These are phyloP conservation scores for Stomatorhinus ivindoensis DNA, from an alignment of 2,113 vertebrate species.

Conservation along the genomic window DNA sequence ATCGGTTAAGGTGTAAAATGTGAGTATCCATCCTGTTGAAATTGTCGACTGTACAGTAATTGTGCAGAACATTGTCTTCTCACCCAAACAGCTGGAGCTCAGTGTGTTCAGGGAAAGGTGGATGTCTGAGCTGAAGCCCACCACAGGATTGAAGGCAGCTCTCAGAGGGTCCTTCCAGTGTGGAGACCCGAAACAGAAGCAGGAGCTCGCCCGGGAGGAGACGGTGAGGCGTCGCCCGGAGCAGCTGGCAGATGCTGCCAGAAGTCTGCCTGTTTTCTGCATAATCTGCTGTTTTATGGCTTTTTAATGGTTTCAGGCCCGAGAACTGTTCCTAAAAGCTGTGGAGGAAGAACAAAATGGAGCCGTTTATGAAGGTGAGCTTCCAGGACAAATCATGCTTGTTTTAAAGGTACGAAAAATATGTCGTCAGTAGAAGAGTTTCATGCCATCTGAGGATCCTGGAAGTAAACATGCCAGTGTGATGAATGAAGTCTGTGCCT, in stretches of 20 bases:
- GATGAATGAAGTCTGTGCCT: neutral
- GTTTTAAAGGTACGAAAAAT: neutral
- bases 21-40: neutral
- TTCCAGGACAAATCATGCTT: neutral
- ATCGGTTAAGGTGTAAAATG: neutral
- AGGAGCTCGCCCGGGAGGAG: slow-evolving; percentile 80
- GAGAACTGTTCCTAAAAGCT: slow-evolving; percentile 89
- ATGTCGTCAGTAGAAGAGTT: neutral
- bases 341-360: slow-evolving; percentile 93
- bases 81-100: slow-evolving; percentile 70
- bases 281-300: neutral
- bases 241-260: neutral
- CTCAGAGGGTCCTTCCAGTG: slow-evolving; percentile 55
- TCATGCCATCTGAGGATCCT: neutral
- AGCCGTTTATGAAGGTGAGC: slow-evolving; percentile 87
- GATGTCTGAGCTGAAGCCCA: slow-evolving; percentile 92
- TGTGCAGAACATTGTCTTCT: neutral
- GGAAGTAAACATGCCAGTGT: neutral
- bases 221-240: slow-evolving; percentile 57
- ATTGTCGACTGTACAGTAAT: neutral
- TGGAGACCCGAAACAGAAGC: slow-evolving; percentile 68
- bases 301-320: slow-evolving; percentile 65
- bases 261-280: neutral
- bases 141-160: slow-evolving; percentile 53
- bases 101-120: slow-evolving; percentile 88